Evolutionary conservation across 2,888 invertebrate genomes (phyloP).

Genomic region (Axea sp.): DNA sequence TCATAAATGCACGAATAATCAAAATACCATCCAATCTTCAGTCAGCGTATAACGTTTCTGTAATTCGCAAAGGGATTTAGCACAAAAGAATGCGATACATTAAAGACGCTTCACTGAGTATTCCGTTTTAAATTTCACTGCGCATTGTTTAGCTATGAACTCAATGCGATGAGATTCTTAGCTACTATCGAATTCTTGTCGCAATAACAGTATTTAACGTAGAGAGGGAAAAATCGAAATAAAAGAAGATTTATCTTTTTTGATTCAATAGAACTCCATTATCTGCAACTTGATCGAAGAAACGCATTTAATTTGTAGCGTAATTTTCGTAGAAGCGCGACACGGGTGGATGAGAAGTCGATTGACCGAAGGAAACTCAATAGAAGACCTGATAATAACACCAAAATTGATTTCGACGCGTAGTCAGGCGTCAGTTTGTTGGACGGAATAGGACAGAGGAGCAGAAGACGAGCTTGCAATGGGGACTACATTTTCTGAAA

Average conservation of each 20-base stretch:
- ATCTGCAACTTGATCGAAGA: conserved; percentile 34
- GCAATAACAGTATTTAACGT: no score
- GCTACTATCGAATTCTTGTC: no score
- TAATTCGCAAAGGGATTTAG: conserved; percentile 1
- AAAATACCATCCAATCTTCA: no score
- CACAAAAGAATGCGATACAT: conserved; percentile 1
- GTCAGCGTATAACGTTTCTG: conserved; percentile 3
- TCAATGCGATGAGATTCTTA: no score
- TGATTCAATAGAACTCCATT: conserved; percentile 20
- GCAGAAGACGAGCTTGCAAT: conserved; percentile 24
- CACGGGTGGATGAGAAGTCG: conserved; percentile 60
- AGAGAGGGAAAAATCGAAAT: no score
- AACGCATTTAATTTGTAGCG: conserved; percentile 58
- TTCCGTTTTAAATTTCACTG: no score
- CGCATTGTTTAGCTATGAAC: no score
- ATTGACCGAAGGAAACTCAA: conserved; percentile 61
- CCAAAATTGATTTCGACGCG: conserved; percentile 61
- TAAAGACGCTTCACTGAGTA: no score
- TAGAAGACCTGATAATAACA: conserved; percentile 62
- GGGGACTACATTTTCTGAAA: conserved; percentile 18
- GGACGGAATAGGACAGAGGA: background rate
- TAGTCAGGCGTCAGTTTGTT: conserved; percentile 20
- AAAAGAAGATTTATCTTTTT: no score
- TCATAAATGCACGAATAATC: conserved; percentile 23
- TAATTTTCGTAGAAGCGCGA: conserved; percentile 45